Evolutionary conservation across 2,888 invertebrate genomes (phyloP).

Genomic region (Thalpophila matura): DNA sequence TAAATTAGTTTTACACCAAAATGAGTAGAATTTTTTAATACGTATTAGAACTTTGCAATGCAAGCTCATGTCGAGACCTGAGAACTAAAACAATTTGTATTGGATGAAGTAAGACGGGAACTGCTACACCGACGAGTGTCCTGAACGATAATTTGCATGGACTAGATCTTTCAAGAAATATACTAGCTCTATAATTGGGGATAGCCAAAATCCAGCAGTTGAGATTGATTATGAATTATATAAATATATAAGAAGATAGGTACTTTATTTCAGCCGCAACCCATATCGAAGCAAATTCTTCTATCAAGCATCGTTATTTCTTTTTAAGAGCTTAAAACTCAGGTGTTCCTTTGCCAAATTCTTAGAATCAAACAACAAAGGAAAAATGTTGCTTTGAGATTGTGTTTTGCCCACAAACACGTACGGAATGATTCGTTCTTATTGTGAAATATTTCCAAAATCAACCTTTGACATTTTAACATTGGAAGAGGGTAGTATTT

Average conservation of each 20-base stretch:
- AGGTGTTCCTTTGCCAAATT: not conserved
- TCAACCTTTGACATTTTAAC: conserved; percentile 51
- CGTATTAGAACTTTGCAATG: too few species aligned
- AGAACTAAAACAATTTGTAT: too few species aligned
- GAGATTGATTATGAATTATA: not conserved
- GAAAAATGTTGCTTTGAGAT: conserved; percentile 30
- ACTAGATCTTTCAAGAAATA: not conserved
- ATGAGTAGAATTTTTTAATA: too few species aligned
- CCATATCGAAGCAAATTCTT: not conserved
- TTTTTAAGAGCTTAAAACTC: not conserved
- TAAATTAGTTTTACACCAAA: too few species aligned
- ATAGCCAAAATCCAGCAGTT: not conserved
- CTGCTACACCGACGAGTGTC: too few species aligned
- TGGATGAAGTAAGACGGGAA: too few species aligned
- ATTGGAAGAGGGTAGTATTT: conserved; percentile 17
- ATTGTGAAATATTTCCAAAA: conserved; percentile 24
- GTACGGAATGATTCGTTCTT: conserved; percentile 7
- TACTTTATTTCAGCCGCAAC: not conserved
- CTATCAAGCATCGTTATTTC: not conserved
- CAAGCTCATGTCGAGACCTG: too few species aligned
- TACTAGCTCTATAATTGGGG: not conserved
- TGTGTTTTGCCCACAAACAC: not conserved
- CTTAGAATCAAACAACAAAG: conserved; percentile 15
- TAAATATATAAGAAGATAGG: too few species aligned
- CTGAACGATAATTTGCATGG: too few species aligned